Evolutionary conservation across 2,113 vertebrate species (phyloP).

Genomic region (Lathamus discolor): DNA sequence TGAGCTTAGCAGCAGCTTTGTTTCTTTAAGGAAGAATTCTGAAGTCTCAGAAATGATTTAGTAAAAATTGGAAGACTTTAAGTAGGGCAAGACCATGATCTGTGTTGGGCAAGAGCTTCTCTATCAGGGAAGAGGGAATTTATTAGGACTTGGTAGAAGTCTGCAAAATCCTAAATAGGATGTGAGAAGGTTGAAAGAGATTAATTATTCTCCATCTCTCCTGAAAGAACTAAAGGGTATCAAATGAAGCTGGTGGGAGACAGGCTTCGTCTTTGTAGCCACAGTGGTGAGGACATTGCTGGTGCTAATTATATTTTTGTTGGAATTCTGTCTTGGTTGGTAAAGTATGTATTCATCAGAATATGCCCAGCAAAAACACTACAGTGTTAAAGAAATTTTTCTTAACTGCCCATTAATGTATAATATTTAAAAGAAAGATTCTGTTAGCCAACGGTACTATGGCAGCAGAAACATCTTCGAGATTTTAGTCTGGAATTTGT

Average conservation of each 20-base stretch:
- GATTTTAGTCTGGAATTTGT: slow-evolving; percentile 50
- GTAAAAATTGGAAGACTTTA: neutral
- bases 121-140: neutral
- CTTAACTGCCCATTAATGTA: neutral
- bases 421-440: neutral
- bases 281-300: neutral
- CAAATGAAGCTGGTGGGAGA: neutral
- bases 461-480: neutral
- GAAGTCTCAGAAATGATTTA: neutral
- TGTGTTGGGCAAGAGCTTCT: neutral
- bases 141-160: neutral
- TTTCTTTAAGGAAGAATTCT: neutral
- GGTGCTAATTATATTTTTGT: neutral
- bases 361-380: neutral
- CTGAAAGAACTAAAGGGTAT: neutral
- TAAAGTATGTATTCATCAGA: neutral
- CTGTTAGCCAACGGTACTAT: neutral
- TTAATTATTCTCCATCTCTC: neutral
- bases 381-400: neutral
- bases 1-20: neutral
- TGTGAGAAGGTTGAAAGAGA: neutral
- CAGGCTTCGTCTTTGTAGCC: neutral
- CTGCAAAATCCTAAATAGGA: neutral
- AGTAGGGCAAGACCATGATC: neutral
- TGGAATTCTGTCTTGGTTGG: neutral